Evolutionary conservation across 1,140 invertebrate species (phyloP).

Genomic region (Portunus trituberculatus): DNA sequence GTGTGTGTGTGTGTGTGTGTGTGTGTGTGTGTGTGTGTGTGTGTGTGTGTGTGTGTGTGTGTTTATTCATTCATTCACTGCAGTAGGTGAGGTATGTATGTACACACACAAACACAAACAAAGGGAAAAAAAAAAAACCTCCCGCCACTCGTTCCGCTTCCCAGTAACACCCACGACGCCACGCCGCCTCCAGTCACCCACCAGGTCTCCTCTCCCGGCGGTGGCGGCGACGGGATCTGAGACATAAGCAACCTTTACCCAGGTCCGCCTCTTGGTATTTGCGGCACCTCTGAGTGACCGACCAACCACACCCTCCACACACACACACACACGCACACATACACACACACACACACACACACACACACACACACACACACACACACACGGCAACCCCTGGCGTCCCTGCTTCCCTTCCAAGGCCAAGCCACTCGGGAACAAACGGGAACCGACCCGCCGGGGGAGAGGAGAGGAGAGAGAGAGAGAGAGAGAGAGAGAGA

Average conservation of each 20-base stretch:
- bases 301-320: not conserved
- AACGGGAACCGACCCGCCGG: constrained; percentile 15
- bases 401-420: not conserved
- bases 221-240: not conserved
- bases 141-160: too few relatives aligned
- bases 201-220: not conserved
- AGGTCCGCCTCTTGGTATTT: constrained; percentile 7
- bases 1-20: too few relatives aligned
- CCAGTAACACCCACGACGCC: too few relatives aligned
- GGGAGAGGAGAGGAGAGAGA: not conserved
- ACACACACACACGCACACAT: not conserved
- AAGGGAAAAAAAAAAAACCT: too few relatives aligned
- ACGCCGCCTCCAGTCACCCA: not conserved
- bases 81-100: too few relatives aligned
- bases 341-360: constrained; percentile 10
- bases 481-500: not conserved
- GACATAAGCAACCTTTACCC: not conserved
- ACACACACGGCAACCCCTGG: not conserved
- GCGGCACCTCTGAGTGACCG: constrained; percentile 3
- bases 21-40: too few relatives aligned
- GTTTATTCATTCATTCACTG: too few relatives aligned
- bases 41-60: too few relatives aligned
- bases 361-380: constrained; percentile 20
- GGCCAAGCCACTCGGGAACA: not conserved
- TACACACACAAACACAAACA: too few relatives aligned